Percentiles rank a stretch among this genome's conserved stretches.
phyloP scores from a whole-genome alignment of 2,113 vertebrate genomes.

The Salminus brasiliensis region DNA sequence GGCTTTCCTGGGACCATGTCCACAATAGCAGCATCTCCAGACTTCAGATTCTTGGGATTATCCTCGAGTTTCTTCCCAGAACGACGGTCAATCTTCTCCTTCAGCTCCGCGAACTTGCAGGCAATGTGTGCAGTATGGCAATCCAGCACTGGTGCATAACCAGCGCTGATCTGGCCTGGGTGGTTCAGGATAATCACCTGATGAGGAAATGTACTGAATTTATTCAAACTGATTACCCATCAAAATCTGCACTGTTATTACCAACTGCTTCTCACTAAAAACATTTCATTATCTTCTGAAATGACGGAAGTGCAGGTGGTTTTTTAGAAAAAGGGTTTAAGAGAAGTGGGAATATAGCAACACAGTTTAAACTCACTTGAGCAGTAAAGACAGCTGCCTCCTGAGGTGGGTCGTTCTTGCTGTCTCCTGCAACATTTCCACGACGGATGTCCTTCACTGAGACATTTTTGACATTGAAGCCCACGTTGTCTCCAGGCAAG shows the following conservation, averaged over 20 bases:
- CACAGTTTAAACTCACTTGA: constrained; percentile 77
- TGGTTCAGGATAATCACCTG: constrained; percentile 98
- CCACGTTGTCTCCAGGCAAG: constrained; percentile 90
- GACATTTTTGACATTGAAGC: constrained; percentile 94
- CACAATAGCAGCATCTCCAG: constrained; percentile 94
- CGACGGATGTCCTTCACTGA: constrained; percentile 95
- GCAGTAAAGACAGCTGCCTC: constrained; percentile 94
- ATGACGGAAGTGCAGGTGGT: background rate
- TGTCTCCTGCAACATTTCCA: constrained; percentile 95
- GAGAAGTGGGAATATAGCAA: background rate
- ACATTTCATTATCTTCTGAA: background rate
- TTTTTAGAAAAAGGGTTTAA: too few relatives aligned
- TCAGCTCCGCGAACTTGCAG: constrained; percentile 95
- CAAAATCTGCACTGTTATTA: background rate
- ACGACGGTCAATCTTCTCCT: constrained; percentile 95
- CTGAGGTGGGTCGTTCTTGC: constrained; percentile 95
- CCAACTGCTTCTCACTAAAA: background rate
- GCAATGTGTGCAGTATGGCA: constrained; percentile 97
- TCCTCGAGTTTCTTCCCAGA: constrained; percentile 98
- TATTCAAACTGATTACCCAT: background rate
- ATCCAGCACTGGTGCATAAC: constrained; percentile 92
- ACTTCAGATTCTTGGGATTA: constrained; percentile 93
- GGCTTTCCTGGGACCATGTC: constrained; percentile 98
- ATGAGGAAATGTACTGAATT: background rate
- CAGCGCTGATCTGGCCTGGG: constrained; percentile 92